These are phyloP conservation scores for Petrophora chlorosata DNA, from an alignment of 2,888 invertebrate species.

Conservation along the genomic window DNA sequence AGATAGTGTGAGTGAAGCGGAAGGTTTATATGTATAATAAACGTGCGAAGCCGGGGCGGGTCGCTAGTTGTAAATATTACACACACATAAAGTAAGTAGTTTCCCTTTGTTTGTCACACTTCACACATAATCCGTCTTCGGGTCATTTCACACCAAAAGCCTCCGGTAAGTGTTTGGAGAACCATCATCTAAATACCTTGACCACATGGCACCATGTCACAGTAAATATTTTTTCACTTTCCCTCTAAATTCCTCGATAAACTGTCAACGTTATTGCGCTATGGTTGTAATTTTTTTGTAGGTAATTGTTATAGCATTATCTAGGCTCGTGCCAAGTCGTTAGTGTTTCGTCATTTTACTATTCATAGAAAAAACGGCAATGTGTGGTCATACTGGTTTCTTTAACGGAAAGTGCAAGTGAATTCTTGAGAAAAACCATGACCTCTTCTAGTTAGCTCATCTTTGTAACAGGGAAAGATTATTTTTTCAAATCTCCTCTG, in stretches of 20 bases:
- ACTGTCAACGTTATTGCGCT: not conserved
- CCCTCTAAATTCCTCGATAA: not conserved
- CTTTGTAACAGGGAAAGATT: too few species aligned
- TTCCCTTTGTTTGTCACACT: slow-evolving; percentile 27
- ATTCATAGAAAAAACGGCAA: slow-evolving; percentile 18
- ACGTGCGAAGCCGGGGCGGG: too few species aligned
- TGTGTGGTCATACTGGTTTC: slow-evolving; percentile 8
- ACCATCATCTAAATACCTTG: not conserved
- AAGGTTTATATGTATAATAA: too few species aligned
- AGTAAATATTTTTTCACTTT: not conserved
- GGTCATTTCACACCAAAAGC: slow-evolving; percentile 25
- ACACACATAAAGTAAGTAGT: slow-evolving; percentile 19
- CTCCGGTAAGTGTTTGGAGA: slow-evolving; percentile 13
- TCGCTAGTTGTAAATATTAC: too few species aligned
- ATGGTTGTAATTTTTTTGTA: not conserved
- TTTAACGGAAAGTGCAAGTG: slow-evolving; percentile 16
- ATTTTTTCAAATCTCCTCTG: too few species aligned
- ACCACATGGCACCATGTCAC: slow-evolving; percentile 1
- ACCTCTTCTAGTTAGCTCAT: too few species aligned
- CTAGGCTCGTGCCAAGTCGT: slow-evolving; percentile 3
- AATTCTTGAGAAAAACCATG: not conserved
- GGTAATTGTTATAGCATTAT: slow-evolving; percentile 25
- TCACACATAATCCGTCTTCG: slow-evolving; percentile 25
- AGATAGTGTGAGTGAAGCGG: too few species aligned
- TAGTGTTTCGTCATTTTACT: slow-evolving; percentile 13